Conservation (phyloP, 2,797 vertebrate genomes). For the Diplodus puntazzo region DNA sequence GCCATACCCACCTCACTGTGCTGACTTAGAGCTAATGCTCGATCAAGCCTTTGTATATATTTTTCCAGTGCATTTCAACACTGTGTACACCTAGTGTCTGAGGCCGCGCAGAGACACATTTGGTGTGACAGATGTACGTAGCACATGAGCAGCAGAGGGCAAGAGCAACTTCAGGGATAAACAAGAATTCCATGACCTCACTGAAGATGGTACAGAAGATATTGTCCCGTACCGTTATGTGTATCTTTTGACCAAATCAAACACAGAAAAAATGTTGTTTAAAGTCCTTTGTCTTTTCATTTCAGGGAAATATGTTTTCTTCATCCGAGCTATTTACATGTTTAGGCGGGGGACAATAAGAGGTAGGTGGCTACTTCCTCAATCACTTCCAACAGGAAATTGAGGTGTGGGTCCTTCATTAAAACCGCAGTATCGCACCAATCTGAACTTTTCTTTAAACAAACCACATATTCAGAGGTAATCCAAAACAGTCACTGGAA, state of each 20-base stretch:
- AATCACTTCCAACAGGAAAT: conserved; percentile 86
- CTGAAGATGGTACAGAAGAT: conserved; percentile 6
- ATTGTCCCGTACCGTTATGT: background rate
- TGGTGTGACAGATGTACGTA: conserved; percentile 78
- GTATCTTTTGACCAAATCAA: conserved; percentile 16
- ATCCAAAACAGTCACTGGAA: conserved; percentile 20
- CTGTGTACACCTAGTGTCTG: conserved; percentile 74
- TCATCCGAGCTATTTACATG: conserved; percentile 77
- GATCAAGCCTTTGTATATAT: conserved; percentile 81
- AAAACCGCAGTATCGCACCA: conserved; percentile 72
- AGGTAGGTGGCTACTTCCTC: conserved; percentile 85
- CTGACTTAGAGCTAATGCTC: conserved; percentile 83
- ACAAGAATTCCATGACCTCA: conserved; percentile 42
- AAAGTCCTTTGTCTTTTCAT: conserved; percentile 44
- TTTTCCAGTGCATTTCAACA: conserved; percentile 78
- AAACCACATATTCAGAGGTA: conserved; percentile 38
- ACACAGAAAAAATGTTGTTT: conserved; percentile 21
- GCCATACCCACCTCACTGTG: conserved; percentile 80
- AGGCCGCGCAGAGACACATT: conserved; percentile 73
- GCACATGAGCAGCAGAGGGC: conserved; percentile 73
- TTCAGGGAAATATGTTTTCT: conserved; percentile 76
- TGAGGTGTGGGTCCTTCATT: conserved; percentile 76
- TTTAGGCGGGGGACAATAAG: conserved; percentile 82
- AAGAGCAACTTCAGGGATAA: conserved; percentile 59
- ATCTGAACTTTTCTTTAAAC: conserved; percentile 73